Base-by-base conservation (phyloP, 2,113 vertebrate species). In the Gavialis gangeticus region DNA sequence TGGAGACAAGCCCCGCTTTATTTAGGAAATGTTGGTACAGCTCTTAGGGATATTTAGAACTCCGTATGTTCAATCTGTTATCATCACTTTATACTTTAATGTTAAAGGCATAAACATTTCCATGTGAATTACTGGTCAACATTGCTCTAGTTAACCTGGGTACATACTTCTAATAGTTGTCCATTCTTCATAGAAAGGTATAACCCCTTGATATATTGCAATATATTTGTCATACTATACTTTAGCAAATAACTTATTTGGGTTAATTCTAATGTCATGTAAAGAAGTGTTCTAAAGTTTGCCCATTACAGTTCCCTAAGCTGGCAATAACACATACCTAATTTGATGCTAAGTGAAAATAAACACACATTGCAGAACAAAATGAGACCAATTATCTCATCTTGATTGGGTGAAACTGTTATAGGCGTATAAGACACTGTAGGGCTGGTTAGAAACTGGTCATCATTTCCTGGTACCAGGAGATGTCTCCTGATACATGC, bases 201-300 rank as follows among this genome's bases (percentile, higher is more conserved):
- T 97, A 95, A 97, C 78, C 94, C 91, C 91, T 77, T 96, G 96
- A 97, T 96, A 95, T 96, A 97, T 96, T 96, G 95, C 86, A 84
- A 97, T 96, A 94, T 94, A 96, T 96, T 96, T 88, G 93, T 11
- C 5, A 2, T 92, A 94, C 96, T 96, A 69, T 95, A 97, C 96
- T 94, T 54, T 62, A 0, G 96, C 96, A 96, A 97, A 96, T 97
- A 96, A 97, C 96, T 97, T 96, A 96, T 91, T 93, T 90, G 84
- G 85, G 89, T 80, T 94, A 92, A 95, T 95, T 94, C 93, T 88
- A 95, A 94, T 93, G 83, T 71, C 46, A 21, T 90, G 95, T 55
- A 97, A 97, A 96, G 96, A 97, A 96, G 89, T 95, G 96, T 96
- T 96, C 96, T 96, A 95, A 97, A 90, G 86, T 95, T 94, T 96